Conservation (phyloP, 2,113 vertebrate genomes). For the Dendropsophus ebraccatus region DNA sequence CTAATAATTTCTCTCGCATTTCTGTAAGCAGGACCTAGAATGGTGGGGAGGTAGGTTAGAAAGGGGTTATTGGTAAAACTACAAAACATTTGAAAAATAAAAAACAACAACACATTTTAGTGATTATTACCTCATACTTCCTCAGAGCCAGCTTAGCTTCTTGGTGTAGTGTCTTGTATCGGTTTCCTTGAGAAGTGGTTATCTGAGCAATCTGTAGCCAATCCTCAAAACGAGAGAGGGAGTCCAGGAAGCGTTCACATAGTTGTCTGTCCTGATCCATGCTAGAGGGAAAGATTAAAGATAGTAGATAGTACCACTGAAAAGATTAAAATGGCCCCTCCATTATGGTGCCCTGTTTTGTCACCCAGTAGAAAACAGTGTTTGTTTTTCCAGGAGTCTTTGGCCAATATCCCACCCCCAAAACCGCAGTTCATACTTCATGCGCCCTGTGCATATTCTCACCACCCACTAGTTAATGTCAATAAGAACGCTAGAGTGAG, state of each 20-base stretch:
- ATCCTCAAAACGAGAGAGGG: constrained; percentile 69
- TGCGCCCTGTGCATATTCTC: background rate
- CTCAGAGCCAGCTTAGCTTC: constrained; percentile 69
- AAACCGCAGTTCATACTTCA: background rate
- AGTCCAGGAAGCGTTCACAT: constrained; percentile 75
- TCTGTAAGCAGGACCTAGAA: constrained; percentile 70
- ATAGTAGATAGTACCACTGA: too few species aligned
- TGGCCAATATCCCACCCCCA: background rate
- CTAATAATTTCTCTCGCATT: constrained; percentile 65
- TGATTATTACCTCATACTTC: constrained; percentile 70
- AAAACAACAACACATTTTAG: background rate
- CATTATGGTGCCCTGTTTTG: background rate
- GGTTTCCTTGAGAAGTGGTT: constrained; percentile 52
- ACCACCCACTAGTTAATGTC: background rate
- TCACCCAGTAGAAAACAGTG: background rate
- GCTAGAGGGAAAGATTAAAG: constrained; percentile 62
- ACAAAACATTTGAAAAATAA: too few species aligned
- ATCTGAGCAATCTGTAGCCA: constrained; percentile 73
- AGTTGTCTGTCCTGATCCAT: constrained; percentile 70
- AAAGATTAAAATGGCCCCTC: background rate
- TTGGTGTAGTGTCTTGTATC: constrained; percentile 62
- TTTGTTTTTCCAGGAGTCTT: background rate
- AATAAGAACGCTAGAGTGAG: background rate
- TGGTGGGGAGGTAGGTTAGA: background rate
- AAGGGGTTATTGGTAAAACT: background rate